Base-by-base conservation (phyloP, 2,113 vertebrate species). In the Nesogale talazaci region DNA sequence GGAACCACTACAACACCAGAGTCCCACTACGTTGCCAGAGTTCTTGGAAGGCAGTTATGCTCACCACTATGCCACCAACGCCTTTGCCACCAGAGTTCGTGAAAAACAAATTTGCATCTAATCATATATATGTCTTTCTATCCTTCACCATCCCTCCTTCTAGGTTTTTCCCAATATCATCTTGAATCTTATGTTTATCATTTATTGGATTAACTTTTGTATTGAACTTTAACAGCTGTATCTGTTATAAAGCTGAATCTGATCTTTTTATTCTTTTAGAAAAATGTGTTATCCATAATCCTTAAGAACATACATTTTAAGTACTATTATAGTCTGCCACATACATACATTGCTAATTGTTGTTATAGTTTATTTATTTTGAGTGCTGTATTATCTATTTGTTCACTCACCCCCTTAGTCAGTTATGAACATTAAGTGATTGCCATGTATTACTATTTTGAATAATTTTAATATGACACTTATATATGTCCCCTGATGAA, bases 11-110 rank as follows among this genome's bases (percentile, higher is more conserved):
- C 23, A 7, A 3, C 8, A 63, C 61, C 65, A 67, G 27, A 23
- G 25, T 9, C 29, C 63, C 46, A 52, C 46, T 12, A 52, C 14
- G 46, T 12, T 12, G 14, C 46, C 46, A 52, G 46, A 52, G 46
- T 65, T 27, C 97, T 97, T 96, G 96, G 98, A 98, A 98, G 97
- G 98, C 98, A 98, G 98, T 97, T 98, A 98, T 98, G 98, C 97
- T 98, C 94, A 98, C 98, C 98, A 98, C 98, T 98, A 98, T 98
- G 98, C 98, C 97, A 98, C 98, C 98, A 98, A 97, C 97, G 97
- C 98, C 46, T 52, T 12, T 52, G 46, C 46, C 46, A 52, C 46
- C 46, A 52, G 46, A 52, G 46, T 52, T 83, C 8, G 63, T 46
- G 23, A 52, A 83, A 82, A 82, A 70, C n/a, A 84, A 78, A 52